Percentiles rank a stretch among this genome's conserved stretches.
Conservation (phyloP, 2,888 invertebrate genomes). For the Cataglyphis rosenhaueri region DNA sequence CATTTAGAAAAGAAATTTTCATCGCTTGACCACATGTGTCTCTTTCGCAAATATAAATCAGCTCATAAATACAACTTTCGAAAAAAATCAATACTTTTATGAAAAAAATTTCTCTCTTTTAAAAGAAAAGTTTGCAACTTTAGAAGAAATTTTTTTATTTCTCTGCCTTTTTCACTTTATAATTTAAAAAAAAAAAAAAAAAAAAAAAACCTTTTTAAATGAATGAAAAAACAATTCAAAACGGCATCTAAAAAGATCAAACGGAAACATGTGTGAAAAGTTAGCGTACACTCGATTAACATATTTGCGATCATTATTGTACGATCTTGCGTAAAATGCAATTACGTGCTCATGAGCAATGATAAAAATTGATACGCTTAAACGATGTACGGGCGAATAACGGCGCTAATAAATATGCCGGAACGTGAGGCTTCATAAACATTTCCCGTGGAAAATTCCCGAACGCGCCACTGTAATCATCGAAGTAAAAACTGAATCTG, state of each 20-base stretch:
- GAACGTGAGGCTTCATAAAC: constrained; percentile 61
- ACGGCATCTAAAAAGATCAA: not conserved
- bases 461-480: constrained; percentile 60
- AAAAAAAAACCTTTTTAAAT: not conserved
- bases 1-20: constrained; percentile 36
- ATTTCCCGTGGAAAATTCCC: constrained; percentile 55
- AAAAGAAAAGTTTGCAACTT: not conserved
- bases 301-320: constrained; percentile 10
- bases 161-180: constrained; percentile 16
- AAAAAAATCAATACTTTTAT: constrained; percentile 23
- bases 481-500: constrained; percentile 64
- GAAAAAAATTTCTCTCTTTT: not conserved
- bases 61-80: constrained; percentile 30
- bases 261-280: not conserved
- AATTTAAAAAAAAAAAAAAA: too few species aligned
- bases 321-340: constrained; percentile 14
- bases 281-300: constrained; percentile 13
- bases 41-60: constrained; percentile 18
- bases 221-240: not conserved
- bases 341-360: constrained; percentile 19
- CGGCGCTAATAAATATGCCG: constrained; percentile 67
- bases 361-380: constrained; percentile 64
- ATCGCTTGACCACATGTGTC: not conserved
- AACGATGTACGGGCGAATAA: constrained; percentile 57
- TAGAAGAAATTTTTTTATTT: constrained; percentile 4